Evolutionary conservation across 2,888 invertebrate genomes (phyloP), one percentile per base, ranked within the genome.

Genomic region (Melikaiella ostensackeni): DNA sequence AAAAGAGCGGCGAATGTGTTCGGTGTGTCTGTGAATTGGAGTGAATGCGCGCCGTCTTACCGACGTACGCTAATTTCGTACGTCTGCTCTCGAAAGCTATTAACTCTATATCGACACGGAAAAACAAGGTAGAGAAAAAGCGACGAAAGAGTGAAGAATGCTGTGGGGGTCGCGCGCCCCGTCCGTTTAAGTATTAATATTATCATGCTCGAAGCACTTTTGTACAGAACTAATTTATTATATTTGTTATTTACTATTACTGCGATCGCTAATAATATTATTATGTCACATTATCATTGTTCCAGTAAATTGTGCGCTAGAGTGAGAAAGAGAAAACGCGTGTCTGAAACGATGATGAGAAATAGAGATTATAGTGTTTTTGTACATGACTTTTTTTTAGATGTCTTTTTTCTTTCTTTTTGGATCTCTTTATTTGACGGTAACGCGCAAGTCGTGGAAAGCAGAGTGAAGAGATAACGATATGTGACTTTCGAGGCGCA

Each of bases 141-240:
- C 64, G 55, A 61, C 33, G 61, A 77, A 78, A 75, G 63, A 79
- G 80, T 76, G 77, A 79, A 79, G 79, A 79, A 88, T 88, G 89
- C 89, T 89, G 88, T 88, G 89, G 85, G 82, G 86, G 83, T 80
- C 77, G 81, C 75, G 64, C 70, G 77, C 80, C 79, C 79, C 80
- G 79, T 79, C 83, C 83, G 79, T 83, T 87, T 89, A 89, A 89
- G 85, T 88, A 86, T 89, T 88, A 87, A 88, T 90, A 89, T 88
- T 89, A 87, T 86, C 83, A 85, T 86, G 88, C 89, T 89, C 88
- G 87, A 89, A 86, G 88, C 88, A 88, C 88, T 87, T 70, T 86
- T 91, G 91, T 91, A 91, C 91, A 91, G 90, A 91, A 91, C 90
- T 91, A 90, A 91, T 91, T 91, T 91, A 91, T 91, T 91, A 90